Base-by-base conservation (phyloP, 53 echinoderm and acorn worm genomes). In the Luidia sarsii region DNA sequence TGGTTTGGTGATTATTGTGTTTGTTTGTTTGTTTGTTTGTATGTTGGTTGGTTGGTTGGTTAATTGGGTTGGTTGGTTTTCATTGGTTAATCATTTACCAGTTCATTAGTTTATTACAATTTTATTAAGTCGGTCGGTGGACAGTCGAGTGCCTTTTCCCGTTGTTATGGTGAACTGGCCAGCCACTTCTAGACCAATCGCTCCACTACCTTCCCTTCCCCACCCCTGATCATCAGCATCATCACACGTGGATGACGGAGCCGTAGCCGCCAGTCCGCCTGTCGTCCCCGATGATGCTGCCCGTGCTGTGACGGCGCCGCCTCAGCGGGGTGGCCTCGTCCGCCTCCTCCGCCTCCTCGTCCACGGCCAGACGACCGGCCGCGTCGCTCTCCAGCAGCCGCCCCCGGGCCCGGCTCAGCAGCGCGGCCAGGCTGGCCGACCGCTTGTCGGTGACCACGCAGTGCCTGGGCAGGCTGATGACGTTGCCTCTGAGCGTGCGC, bases 401-500 rank as follows among this genome's bases (percentile, higher is more conserved):
- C 68, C 29, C 68, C 46, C 6, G 7, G 28, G 68, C 16, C 68
- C 43, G 41, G 18, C 25, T 34, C 13, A 29, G 45, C 16, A 68
- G 29, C 27, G 27, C 48, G 1, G 68, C 6, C 49, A 68, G 30
- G 16, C 25, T 43, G 7, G 41, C 20, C 8, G 43, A 68, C 25
- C 32, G 27, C 49, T 48, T 68, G 49, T 45, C 68, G 48, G 15
- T 8, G 29, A 9, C 45, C 27, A 68, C 25, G n/a, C n/a, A n/a
- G 27, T 68, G 24, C 4, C 46, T 28, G 18, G 68, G 68, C 13
- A 68, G 41, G 51, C 65, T 51, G 46, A 81, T 65, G 23, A 81
- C 67, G 54, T 81, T 81, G 31, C 81, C 81, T 24, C 54, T 66
- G 21, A 46, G 23, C 14, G 66, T 65, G 66, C 81, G 81, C 20